These are phyloP conservation scores for Galaxea fascicularis DNA, from an alignment of 92 coral and sea anemone genomes.

Conservation along the genomic window DNA sequence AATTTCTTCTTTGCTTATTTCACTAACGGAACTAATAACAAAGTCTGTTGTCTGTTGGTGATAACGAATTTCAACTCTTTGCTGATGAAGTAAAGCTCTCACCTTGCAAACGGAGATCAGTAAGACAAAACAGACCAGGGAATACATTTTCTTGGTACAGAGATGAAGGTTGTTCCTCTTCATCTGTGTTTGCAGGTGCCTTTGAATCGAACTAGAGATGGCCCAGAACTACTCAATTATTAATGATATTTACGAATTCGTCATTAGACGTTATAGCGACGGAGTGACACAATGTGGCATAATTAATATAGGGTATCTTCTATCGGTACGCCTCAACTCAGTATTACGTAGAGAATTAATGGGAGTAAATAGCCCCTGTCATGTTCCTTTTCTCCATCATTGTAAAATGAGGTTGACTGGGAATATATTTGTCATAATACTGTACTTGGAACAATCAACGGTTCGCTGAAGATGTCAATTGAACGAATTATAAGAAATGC, in stretches of 20 bases:
- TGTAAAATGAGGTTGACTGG: too few relatives aligned
- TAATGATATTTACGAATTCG: slow-evolving; percentile 25
- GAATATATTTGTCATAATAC: too few relatives aligned
- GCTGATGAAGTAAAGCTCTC: neutral
- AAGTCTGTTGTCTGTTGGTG: neutral
- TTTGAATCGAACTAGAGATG: slow-evolving; percentile 27
- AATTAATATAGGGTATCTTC: neutral
- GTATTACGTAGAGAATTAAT: neutral
- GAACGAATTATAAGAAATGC: too few relatives aligned
- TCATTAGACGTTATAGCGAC: slow-evolving; percentile 30
- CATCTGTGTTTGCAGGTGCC: slow-evolving; percentile 18
- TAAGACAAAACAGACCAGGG: neutral
- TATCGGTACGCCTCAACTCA: neutral
- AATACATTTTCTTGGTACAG: neutral
- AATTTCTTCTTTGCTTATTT: neutral
- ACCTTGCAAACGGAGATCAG: slow-evolving; percentile 15
- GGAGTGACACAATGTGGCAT: neutral
- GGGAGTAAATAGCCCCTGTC: neutral
- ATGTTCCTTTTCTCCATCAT: neutral
- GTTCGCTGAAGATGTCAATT: too few relatives aligned
- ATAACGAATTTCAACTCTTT: too few relatives aligned
- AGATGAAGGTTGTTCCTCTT: neutral
- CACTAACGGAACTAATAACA: neutral
- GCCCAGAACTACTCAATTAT: slow-evolving; percentile 48
- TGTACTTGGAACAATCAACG: too few relatives aligned